phyloP scores from a whole-genome alignment of 2,888 invertebrate species.

The Ecliptopera silaceata region DNA sequence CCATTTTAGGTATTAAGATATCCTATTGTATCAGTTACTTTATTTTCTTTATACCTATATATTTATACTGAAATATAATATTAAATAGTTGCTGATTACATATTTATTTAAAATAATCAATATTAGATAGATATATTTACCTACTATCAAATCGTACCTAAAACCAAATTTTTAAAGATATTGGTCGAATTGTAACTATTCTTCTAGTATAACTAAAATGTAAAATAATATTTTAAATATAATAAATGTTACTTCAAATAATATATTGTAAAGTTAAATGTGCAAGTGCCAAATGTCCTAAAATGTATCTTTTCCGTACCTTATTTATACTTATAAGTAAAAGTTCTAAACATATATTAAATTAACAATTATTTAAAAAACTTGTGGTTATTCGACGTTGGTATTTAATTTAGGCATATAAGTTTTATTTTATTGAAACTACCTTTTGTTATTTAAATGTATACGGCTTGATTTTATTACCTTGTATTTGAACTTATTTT shows the following conservation, averaged over 20 bases:
- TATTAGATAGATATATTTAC: slow-evolving; percentile 32
- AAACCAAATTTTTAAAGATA: too few species aligned
- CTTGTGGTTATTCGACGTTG: too few species aligned
- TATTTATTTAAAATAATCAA: neutral
- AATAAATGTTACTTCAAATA: slow-evolving; percentile 11
- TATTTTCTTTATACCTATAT: too few species aligned
- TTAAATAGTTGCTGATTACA: neutral
- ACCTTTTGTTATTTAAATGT: too few species aligned
- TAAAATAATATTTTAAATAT: slow-evolving; percentile 9
- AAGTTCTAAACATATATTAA: neutral
- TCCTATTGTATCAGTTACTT: too few species aligned
- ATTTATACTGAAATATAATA: neutral
- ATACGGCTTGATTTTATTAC: too few species aligned
- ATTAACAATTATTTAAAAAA: neutral
- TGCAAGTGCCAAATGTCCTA: neutral
- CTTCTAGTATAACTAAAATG: slow-evolving; percentile 6
- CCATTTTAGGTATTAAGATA: too few species aligned
- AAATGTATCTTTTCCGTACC: neutral
- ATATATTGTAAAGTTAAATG: neutral
- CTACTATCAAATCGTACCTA: slow-evolving; percentile 22
- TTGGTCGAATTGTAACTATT: slow-evolving; percentile 17
- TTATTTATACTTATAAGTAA: neutral
- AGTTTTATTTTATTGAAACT: too few species aligned
- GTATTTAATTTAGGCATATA: too few species aligned
- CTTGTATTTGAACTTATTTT: too few species aligned